These are phyloP conservation scores for Athalia cordata DNA, from an alignment of 2,888 invertebrate species.

Conservation along the genomic window DNA sequence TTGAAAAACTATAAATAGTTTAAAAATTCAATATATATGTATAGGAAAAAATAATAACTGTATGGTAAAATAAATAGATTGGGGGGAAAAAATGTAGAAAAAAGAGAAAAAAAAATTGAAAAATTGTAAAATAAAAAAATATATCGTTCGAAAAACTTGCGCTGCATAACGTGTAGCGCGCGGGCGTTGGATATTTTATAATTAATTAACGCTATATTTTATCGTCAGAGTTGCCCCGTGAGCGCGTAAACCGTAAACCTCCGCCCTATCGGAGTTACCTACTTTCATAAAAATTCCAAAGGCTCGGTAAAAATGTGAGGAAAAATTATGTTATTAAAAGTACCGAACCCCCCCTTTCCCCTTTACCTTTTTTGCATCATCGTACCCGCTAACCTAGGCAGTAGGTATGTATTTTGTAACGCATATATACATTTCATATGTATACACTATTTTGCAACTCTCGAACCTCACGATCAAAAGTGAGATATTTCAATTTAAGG, in stretches of 20 bases:
- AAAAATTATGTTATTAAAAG: conserved; percentile 60
- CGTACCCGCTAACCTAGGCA: not conserved
- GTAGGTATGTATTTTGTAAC: too few species aligned
- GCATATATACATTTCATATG: too few species aligned
- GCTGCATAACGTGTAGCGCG: not conserved
- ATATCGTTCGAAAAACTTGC: not conserved
- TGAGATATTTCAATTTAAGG: conserved; percentile 36
- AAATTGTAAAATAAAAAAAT: not conserved
- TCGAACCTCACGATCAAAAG: conserved; percentile 30
- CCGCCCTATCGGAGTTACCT: conserved; percentile 48
- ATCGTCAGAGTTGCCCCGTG: conserved; percentile 48
- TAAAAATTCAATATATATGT: too few species aligned
- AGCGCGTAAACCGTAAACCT: conserved; percentile 33
- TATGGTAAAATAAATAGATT: too few species aligned
- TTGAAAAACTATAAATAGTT: too few species aligned
- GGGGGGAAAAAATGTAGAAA: too few species aligned
- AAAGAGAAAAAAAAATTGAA: conserved; percentile 11
- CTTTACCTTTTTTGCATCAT: not conserved
- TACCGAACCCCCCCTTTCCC: conserved; percentile 23
- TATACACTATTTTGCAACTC: not conserved
- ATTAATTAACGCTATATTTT: conserved; percentile 66
- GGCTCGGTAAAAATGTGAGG: conserved; percentile 49
- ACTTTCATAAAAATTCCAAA: conserved; percentile 62
- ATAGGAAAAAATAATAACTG: too few species aligned
- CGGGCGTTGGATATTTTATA: conserved; percentile 56